Conservation (phyloP, 2,888 invertebrate species). For the Sphinx pinastri region DNA sequence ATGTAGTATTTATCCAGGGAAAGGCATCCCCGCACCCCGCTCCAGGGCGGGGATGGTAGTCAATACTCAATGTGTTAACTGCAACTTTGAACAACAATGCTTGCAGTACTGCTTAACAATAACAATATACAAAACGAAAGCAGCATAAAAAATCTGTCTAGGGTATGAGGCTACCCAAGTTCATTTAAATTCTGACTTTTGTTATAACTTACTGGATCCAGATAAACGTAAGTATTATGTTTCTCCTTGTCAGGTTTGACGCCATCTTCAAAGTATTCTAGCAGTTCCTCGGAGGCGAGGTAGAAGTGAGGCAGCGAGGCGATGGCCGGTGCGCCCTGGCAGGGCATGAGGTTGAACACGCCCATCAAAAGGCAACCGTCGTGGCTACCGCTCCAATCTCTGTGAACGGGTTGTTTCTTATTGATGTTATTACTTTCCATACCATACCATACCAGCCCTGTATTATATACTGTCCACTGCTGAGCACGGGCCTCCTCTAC, state of each 20-base stretch:
- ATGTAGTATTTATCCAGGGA: no score
- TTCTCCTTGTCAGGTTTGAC: conserved; percentile 77
- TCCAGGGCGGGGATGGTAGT: no score
- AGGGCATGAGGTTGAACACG: conserved; percentile 76
- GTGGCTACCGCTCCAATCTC: conserved; percentile 73
- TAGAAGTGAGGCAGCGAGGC: conserved; percentile 87
- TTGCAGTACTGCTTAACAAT: no score
- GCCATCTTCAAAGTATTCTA: conserved; percentile 77
- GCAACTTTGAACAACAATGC: no score
- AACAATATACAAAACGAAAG: no score
- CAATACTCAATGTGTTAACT: no score
- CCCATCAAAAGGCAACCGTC: conserved; percentile 82
- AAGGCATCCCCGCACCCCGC: no score
- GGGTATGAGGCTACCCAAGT: background rate
- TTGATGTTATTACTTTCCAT: background rate
- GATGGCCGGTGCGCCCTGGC: conserved; percentile 85
- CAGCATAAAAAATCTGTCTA: no score
- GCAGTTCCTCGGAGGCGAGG: conserved; percentile 80
- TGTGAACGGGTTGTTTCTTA: conserved; percentile 32
- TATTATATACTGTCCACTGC: no score
- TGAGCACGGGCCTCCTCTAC: no score
- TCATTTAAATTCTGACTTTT: background rate
- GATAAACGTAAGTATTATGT: conserved; percentile 83
- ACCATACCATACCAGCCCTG: no score
- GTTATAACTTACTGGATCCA: conserved; percentile 83